Conservation (phyloP, 2,888 invertebrate species). For the Zonitis immaculata region DNA sequence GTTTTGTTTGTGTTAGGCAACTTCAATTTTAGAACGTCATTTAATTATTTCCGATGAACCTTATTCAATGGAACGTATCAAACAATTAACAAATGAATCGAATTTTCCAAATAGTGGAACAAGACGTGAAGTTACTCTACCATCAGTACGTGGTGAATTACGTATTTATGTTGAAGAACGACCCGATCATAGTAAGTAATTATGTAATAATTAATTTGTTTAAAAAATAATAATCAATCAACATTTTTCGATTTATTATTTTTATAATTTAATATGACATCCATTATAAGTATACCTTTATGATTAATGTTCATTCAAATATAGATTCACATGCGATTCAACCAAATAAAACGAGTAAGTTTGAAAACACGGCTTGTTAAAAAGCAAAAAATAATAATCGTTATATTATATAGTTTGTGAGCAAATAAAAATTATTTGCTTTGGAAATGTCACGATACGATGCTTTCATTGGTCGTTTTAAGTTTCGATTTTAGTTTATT, state of each 20-base stretch:
- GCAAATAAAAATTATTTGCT: no score
- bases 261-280: no score
- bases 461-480: neutral
- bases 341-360: conserved; percentile 30
- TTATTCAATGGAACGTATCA: conserved; percentile 77
- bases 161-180: conserved; percentile 70
- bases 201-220: no score
- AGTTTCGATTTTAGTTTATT: neutral
- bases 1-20: no score
- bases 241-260: no score
- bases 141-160: conserved; percentile 63
- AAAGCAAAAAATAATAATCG: no score
- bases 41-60: conserved; percentile 73
- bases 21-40: conserved; percentile 82
- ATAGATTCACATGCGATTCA: conserved; percentile 18
- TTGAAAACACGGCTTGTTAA: neutral
- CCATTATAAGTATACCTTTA: neutral
- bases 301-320: conserved; percentile 14
- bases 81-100: conserved; percentile 59
- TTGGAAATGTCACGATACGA: neutral
- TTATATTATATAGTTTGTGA: no score
- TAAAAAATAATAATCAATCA: no score
- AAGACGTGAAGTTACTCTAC: conserved; percentile 57
- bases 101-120: conserved; percentile 17
- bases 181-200: conserved; percentile 63